These are phyloP conservation scores for Petrophora chlorosata DNA, from an alignment of 2,888 invertebrate species.

Conservation along the genomic window DNA sequence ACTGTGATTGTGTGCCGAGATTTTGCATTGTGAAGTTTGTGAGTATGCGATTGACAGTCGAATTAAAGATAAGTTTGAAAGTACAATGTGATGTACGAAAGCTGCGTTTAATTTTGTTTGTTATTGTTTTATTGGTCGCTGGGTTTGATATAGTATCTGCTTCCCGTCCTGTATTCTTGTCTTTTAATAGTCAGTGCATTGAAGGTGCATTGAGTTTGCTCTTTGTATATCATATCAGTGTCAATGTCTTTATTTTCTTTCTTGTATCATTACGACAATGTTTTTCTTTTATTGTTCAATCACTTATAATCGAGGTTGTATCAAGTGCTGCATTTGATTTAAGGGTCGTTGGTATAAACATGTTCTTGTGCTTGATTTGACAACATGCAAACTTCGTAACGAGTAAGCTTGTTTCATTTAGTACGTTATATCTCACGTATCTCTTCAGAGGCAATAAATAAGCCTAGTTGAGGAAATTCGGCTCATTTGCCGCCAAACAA, in stretches of 20 bases:
- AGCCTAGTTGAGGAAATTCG: conserved; percentile 64
- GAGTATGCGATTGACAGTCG: conserved; percentile 52
- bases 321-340: conserved; percentile 23
- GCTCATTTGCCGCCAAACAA: conserved; percentile 66
- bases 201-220: neutral
- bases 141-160: conserved; percentile 30
- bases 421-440: conserved; percentile 61
- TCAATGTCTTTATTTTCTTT: conserved; percentile 18
- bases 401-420: conserved; percentile 63
- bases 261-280: conserved; percentile 5
- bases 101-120: conserved; percentile 22
- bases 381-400: conserved; percentile 48
- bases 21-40: conserved; percentile 13
- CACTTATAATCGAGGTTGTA: conserved; percentile 15
- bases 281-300: conserved; percentile 7
- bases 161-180: conserved; percentile 29
- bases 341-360: conserved; percentile 35
- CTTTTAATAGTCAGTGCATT: conserved; percentile 20
- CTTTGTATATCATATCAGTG: conserved; percentile 17
- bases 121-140: conserved; percentile 26
- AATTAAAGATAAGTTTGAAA: conserved; percentile 45
- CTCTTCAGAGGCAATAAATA: conserved; percentile 61
- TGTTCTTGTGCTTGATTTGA: conserved; percentile 32
- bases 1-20: conserved; percentile 50
- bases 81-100: conserved; percentile 14